Evolutionary conservation across 2,113 vertebrate genomes (phyloP).

Genomic region (Otocyon megalotis): DNA sequence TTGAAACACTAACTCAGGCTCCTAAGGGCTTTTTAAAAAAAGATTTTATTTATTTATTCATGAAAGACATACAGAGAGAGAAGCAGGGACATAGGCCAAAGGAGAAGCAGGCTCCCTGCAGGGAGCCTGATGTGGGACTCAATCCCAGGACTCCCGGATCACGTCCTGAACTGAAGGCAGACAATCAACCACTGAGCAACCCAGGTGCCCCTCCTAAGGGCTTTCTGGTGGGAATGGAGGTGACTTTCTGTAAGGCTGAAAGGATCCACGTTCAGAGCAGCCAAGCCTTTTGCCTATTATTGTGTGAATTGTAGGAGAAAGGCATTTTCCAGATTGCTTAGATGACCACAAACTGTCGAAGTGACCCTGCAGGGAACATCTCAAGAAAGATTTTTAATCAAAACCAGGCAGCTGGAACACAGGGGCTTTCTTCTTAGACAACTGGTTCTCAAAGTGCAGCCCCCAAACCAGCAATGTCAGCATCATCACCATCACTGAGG

Average conservation of each 20-base stretch:
- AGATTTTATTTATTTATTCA: too few species aligned
- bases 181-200: too few species aligned
- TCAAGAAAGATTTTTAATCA: conserved; percentile 29
- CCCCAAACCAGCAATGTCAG: neutral
- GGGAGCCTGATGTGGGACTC: too few species aligned
- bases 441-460: neutral
- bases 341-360: neutral
- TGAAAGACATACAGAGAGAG: too few species aligned
- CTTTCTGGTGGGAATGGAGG: conserved; percentile 28
- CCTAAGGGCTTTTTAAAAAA: neutral
- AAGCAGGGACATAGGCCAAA: too few species aligned
- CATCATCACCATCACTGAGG: neutral
- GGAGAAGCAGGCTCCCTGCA: too few species aligned
- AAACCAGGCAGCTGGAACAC: conserved; percentile 17
- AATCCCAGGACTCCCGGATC: too few species aligned
- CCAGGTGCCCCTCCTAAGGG: neutral
- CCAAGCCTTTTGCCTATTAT: conserved; percentile 32
- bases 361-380: neutral
- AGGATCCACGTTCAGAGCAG: neutral
- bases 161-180: too few species aligned
- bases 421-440: conserved; percentile 14
- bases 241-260: neutral
- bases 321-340: conserved; percentile 45
- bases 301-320: neutral
- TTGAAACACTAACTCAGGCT: conserved; percentile 15